Conservation (phyloP, 2,888 invertebrate species). For the Palloptera scutellata region DNA sequence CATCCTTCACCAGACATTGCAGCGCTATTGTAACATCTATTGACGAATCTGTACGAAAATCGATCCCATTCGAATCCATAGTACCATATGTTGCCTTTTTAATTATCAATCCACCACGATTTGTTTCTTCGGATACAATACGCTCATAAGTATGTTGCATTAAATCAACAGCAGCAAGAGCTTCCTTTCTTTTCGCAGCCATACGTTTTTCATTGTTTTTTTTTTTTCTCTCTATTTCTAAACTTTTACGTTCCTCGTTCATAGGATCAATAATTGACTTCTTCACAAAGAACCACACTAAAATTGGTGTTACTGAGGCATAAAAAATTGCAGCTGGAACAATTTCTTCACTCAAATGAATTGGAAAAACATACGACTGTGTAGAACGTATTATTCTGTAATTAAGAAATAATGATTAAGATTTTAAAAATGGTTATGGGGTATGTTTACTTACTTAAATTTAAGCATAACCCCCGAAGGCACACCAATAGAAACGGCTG, state of each 20-base stretch:
- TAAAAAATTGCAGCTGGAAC: constrained; percentile 92
- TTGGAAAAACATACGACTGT: constrained; percentile 88
- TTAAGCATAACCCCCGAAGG: constrained; percentile 89
- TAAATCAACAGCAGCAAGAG: constrained; percentile 83
- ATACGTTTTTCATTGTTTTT: constrained; percentile 79
- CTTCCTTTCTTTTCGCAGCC: constrained; percentile 82
- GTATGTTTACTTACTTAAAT: constrained; percentile 72
- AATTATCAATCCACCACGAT: constrained; percentile 85
- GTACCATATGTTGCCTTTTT: constrained; percentile 84
- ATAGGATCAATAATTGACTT: constrained; percentile 87
- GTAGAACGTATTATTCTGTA: constrained; percentile 82
- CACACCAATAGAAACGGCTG: constrained; percentile 83
- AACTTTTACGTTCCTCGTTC: constrained; percentile 76
- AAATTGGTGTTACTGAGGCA: constrained; percentile 86
- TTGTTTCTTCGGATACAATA: constrained; percentile 81
- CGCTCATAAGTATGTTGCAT: constrained; percentile 92
- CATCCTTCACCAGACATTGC: constrained; percentile 92
- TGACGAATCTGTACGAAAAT: constrained; percentile 60
- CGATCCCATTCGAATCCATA: constrained; percentile 62
- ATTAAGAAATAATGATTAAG: background rate
- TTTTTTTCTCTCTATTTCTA: constrained; percentile 82
- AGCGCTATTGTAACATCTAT: constrained; percentile 95
- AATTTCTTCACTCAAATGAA: constrained; percentile 89
- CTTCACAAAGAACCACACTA: constrained; percentile 83
- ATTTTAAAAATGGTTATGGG: background rate